A percentile compares a stretch with the other conserved stretches of the same genome.
Evolutionary conservation across 1,140 invertebrate species (phyloP).

Genomic region (Hycleus cichorii): DNA sequence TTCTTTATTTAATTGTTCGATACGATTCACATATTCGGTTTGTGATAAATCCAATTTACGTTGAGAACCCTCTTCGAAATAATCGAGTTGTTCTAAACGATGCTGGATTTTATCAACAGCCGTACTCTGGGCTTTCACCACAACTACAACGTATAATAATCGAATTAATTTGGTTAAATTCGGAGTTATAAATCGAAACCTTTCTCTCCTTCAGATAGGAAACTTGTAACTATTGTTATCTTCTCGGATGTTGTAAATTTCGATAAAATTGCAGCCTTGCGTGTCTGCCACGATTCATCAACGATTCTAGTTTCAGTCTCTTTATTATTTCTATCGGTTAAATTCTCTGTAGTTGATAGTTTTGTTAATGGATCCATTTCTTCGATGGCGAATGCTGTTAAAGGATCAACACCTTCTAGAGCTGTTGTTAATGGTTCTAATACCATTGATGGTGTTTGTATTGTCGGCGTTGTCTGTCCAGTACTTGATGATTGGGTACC

Average conservation of each 20-base stretch:
- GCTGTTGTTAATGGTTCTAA: slow-evolving; percentile 53
- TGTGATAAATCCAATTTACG: slow-evolving; percentile 84
- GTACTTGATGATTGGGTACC: slow-evolving; percentile 44
- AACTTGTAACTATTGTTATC: slow-evolving; percentile 81
- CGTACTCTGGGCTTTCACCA: slow-evolving; percentile 68
- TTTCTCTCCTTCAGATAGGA: slow-evolving; percentile 72
- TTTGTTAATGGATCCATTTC: slow-evolving; percentile 58
- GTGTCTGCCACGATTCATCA: slow-evolving; percentile 67
- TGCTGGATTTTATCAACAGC: slow-evolving; percentile 87
- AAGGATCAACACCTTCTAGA: slow-evolving; percentile 65
- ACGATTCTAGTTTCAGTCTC: slow-evolving; percentile 38
- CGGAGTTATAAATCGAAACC: slow-evolving; percentile 44
- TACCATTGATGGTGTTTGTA: slow-evolving; percentile 41
- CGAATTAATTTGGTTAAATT: slow-evolving; percentile 19
- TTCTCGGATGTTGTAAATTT: slow-evolving; percentile 91
- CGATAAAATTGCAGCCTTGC: slow-evolving; percentile 65
- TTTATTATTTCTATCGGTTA: slow-evolving; percentile 12
- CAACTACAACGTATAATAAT: slow-evolving; percentile 46
- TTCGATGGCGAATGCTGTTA: slow-evolving; percentile 61
- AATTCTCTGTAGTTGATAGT: slow-evolving; percentile 37
- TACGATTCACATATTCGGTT: slow-evolving; percentile 81
- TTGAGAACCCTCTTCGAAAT: slow-evolving; percentile 84
- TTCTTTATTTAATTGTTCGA: slow-evolving; percentile 86
- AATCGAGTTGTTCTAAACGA: slow-evolving; percentile 87
- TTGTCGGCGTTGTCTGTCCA: slow-evolving; percentile 43